A percentile compares a stretch with the other conserved stretches of the same genome.
Evolutionary conservation across 2,888 invertebrate species (phyloP).

Genomic region (Pseudoips prasinana): DNA sequence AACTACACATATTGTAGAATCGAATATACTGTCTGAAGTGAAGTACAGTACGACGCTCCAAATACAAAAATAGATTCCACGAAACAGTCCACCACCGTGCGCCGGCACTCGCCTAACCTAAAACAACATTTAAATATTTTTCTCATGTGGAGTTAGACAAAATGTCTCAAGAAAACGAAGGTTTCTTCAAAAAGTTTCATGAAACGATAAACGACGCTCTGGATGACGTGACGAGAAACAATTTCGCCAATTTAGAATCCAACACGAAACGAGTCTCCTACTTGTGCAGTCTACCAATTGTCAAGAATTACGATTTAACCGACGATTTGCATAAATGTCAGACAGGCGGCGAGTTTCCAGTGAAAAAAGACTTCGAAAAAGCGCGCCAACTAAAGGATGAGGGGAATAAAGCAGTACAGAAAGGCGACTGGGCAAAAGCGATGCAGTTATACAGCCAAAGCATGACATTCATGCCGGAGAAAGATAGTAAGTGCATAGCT

Average conservation of each 20-base stretch:
- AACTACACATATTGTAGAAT: constrained; percentile 23
- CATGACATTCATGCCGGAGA: constrained; percentile 85
- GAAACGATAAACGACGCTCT: constrained; percentile 79
- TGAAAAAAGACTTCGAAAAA: constrained; percentile 80
- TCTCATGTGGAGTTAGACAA: constrained; percentile 33
- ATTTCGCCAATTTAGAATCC: constrained; percentile 83
- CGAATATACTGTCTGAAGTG: constrained; percentile 52
- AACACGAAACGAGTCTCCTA: constrained; percentile 85
- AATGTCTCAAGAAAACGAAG: constrained; percentile 64
- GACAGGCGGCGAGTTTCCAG: constrained; percentile 56
- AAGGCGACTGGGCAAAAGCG: constrained; percentile 86
- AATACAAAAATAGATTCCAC: constrained; percentile 70
- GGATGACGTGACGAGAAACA: constrained; percentile 81
- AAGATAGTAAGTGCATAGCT: constrained; percentile 81
- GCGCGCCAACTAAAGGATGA: constrained; percentile 85
- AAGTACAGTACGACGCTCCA: constrained; percentile 55
- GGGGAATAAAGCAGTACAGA: constrained; percentile 88
- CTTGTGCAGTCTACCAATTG: constrained; percentile 77
- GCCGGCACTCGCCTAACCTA: constrained; percentile 61
- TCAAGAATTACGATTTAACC: constrained; percentile 73
- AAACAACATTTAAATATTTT: constrained; percentile 25
- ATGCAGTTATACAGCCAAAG: constrained; percentile 86
- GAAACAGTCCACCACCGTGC: constrained; percentile 46
- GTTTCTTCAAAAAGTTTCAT: constrained; percentile 85
- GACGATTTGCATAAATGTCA: constrained; percentile 61